phyloP scores from a whole-genome alignment of 2,888 invertebrate species.

The Agapostemon virescens region DNA sequence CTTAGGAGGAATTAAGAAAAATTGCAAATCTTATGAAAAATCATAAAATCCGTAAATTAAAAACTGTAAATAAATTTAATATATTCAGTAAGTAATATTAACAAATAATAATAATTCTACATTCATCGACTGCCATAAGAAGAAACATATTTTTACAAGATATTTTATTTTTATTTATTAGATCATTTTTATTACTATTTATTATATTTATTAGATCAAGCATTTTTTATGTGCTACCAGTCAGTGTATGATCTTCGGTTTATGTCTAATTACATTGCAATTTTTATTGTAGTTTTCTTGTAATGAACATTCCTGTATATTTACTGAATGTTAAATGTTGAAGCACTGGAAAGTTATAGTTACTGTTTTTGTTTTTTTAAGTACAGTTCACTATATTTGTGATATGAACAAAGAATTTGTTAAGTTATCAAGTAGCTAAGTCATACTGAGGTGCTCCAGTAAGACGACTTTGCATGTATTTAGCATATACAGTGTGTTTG shows the following conservation, averaged over 20 bases:
- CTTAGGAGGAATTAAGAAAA: constrained; percentile 72
- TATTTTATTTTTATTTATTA: background rate
- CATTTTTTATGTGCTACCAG: background rate
- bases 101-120: background rate
- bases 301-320: constrained; percentile 9
- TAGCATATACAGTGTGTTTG: no score
- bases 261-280: background rate
- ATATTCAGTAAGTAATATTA: background rate
- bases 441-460: constrained; percentile 88
- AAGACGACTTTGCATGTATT: constrained; percentile 85
- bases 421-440: constrained; percentile 57
- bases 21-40: constrained; percentile 69
- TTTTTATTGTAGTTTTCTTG: background rate
- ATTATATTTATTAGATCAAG: background rate
- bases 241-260: background rate
- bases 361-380: constrained; percentile 7
- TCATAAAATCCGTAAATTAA: constrained; percentile 67
- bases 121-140: background rate
- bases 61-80: constrained; percentile 11
- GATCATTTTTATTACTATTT: no score
- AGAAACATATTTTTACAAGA: background rate
- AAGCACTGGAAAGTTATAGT: constrained; percentile 37
- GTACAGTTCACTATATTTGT: constrained; percentile 10
- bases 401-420: background rate
- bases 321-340: constrained; percentile 20